phyloP scores from a whole-genome alignment of 2,888 invertebrate species.

The Protonemura montana region DNA sequence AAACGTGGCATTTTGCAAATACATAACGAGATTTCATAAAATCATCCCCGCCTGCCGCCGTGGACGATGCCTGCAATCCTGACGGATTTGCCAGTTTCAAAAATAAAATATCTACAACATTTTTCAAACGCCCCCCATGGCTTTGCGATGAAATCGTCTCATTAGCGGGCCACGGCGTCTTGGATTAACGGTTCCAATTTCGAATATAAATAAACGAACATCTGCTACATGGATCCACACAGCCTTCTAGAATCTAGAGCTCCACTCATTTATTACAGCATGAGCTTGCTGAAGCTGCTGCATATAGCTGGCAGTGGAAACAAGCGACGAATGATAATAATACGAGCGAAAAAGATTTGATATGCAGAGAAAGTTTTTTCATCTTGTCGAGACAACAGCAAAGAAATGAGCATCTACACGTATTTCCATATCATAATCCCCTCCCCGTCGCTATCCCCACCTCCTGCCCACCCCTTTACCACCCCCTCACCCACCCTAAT shows the following conservation, averaged over 20 bases:
- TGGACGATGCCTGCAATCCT: background rate
- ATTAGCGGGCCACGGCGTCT: slow-evolving; percentile 12
- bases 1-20: background rate
- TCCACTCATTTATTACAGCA: slow-evolving; percentile 2
- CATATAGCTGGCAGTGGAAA: background rate
- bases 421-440: slow-evolving; percentile 1
- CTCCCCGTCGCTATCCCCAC: background rate
- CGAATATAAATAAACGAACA: slow-evolving; percentile 43
- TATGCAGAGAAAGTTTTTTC: slow-evolving; percentile 12
- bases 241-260: background rate
- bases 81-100: background rate
- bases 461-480: background rate
- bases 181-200: slow-evolving; percentile 36
- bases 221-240: slow-evolving; percentile 42
- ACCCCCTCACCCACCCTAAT: background rate
- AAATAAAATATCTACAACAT: background rate
- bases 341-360: background rate
- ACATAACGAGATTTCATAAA: background rate
- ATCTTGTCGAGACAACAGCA: slow-evolving; percentile 7
- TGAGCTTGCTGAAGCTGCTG: background rate
- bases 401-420: slow-evolving; percentile 12
- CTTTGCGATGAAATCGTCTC: slow-evolving; percentile 4
- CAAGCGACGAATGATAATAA: slow-evolving; percentile 1
- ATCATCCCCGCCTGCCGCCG: background rate
- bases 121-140: background rate